These are phyloP conservation scores for Amblyornis subalaris DNA, from an alignment of 2,113 vertebrate genomes.

Conservation along the genomic window DNA sequence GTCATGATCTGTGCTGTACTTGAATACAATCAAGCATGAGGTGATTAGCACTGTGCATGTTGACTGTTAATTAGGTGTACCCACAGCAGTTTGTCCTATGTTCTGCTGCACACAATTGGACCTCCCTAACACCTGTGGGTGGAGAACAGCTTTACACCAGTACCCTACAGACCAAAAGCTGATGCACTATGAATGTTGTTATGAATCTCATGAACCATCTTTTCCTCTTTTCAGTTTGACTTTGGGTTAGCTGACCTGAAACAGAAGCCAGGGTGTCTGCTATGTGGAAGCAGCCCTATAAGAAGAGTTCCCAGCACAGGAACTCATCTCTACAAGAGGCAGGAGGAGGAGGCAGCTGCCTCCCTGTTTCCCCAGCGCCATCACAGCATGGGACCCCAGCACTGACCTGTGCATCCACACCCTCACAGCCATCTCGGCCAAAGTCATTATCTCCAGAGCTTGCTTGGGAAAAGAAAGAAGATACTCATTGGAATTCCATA, in stretches of 20 bases:
- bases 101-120: neutral
- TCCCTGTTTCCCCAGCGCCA: neutral
- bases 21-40: neutral
- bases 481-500: neutral
- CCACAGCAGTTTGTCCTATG: neutral
- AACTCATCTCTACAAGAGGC: neutral
- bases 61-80: neutral
- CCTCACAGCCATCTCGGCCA: neutral
- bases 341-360: neutral
- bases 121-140: neutral
- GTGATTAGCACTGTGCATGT: neutral
- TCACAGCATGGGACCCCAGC: neutral
- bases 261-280: neutral
- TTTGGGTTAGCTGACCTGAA: neutral
- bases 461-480: neutral
- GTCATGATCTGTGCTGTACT: neutral
- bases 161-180: neutral
- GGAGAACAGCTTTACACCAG: neutral
- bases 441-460: neutral
- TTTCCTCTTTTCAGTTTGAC: neutral
- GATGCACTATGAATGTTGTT: neutral
- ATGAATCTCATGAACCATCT: neutral
- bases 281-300: accelerated
- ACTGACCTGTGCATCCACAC: neutral
- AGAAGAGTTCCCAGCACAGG: neutral